Conservation (phyloP, 2,888 invertebrate species). For the Coenonympha glycerion region DNA sequence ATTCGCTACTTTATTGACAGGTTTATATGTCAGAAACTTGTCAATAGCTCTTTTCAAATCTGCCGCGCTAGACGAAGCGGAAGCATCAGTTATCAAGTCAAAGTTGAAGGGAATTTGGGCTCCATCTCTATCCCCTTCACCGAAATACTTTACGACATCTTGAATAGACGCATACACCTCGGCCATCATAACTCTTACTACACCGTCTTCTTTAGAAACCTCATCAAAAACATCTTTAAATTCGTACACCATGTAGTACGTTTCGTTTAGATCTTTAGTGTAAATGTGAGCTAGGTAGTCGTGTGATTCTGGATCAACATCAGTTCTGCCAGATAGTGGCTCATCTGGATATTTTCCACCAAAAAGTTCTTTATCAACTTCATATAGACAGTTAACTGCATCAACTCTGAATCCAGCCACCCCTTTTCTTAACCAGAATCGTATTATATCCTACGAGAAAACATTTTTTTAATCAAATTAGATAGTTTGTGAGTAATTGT, state of each 20-base stretch:
- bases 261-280: conserved; percentile 78
- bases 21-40: conserved; percentile 79
- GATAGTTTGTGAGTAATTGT: too few species aligned
- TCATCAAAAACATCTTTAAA: conserved; percentile 79
- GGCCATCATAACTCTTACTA: conserved; percentile 81
- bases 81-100: conserved; percentile 79
- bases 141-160: conserved; percentile 80
- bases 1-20: conserved; percentile 77
- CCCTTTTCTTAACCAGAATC: conserved; percentile 88
- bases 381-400: conserved; percentile 81
- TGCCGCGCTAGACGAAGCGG: conserved; percentile 74
- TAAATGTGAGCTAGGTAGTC: conserved; percentile 78
- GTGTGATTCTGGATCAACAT: conserved; percentile 66
- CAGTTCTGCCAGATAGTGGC: conserved; percentile 61
- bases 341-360: conserved; percentile 74
- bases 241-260: conserved; percentile 79
- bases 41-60: conserved; percentile 78
- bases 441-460: conserved; percentile 76
- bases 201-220: conserved; percentile 60
- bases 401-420: conserved; percentile 92
- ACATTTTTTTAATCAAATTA: too few species aligned
- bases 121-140: conserved; percentile 72
- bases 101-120: conserved; percentile 89
- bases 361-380: conserved; percentile 66
- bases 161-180: conserved; percentile 82